These are phyloP conservation scores for Mohoua ochrocephala DNA, from an alignment of 2,113 vertebrate species.

Conservation along the genomic window DNA sequence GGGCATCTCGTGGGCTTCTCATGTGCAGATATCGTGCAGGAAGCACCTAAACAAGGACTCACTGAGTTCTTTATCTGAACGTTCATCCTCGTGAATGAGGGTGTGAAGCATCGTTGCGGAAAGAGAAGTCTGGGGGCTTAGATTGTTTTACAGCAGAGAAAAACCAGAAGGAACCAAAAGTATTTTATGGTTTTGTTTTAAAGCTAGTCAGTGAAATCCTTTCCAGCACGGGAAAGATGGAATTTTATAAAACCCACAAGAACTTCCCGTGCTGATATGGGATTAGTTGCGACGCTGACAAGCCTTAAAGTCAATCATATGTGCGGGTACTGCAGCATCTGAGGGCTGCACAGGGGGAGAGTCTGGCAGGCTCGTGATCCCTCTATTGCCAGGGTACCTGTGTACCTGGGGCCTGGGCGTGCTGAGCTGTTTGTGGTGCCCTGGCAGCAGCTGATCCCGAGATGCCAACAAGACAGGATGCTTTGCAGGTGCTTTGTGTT, in stretches of 20 bases:
- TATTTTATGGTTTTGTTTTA: not conserved
- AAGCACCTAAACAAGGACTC: not conserved
- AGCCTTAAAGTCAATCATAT: not conserved
- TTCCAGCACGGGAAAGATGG: not conserved
- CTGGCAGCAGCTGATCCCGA: fast-evolving
- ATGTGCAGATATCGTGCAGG: fast-evolving
- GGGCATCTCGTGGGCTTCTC: not conserved
- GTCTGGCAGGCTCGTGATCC: not conserved
- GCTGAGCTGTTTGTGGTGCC: not conserved
- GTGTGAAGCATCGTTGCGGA: not conserved
- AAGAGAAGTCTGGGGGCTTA: not conserved
- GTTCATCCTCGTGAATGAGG: not conserved
- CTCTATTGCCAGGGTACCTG: not conserved
- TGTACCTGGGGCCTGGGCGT: not conserved
- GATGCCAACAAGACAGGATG: not conserved
- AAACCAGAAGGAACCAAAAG: not conserved
- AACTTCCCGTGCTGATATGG: fast-evolving
- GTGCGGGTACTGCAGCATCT: fast-evolving
- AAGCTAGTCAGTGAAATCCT: not conserved
- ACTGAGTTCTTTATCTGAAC: not conserved
- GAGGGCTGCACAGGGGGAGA: not conserved
- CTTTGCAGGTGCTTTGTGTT: not conserved
- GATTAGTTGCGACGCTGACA: not conserved
- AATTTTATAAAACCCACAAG: not conserved
- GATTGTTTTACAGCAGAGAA: not conserved